Percentiles rank a stretch among this genome's conserved stretches.
These are phyloP conservation scores for Protobothrops mucrosquamatus DNA, from an alignment of 2,113 vertebrate species.

Conservation along the genomic window DNA sequence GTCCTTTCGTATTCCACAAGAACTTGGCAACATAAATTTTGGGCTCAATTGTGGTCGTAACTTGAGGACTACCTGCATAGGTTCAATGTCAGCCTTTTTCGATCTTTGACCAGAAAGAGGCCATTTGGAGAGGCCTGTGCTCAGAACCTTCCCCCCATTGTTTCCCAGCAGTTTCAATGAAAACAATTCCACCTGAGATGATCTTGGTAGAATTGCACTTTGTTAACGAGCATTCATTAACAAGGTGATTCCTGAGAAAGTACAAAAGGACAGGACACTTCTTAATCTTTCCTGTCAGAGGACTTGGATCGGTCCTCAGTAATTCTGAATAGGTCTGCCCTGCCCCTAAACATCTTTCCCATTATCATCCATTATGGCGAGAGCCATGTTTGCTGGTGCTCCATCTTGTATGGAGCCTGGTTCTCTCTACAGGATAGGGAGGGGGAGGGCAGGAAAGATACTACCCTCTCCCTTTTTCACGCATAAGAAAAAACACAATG, in stretches of 20 bases:
- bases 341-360: background rate
- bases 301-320: background rate
- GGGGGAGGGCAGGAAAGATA: background rate
- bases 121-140: background rate
- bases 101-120: background rate
- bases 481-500: background rate
- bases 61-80: too few species aligned
- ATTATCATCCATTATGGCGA: background rate
- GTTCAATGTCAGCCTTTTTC: background rate
- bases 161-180: background rate
- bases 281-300: background rate
- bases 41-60: too few species aligned
- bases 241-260: background rate
- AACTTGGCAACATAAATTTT: too few species aligned
- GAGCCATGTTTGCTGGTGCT: background rate
- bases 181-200: background rate
- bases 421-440: background rate
- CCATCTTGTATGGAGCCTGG: background rate
- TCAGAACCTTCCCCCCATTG: background rate
- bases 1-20: too few species aligned
- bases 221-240: background rate
- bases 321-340: background rate
- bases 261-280: background rate
- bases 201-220: background rate
- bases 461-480: background rate